Evolutionary conservation across 2,888 invertebrate species (phyloP).

Genomic region (Aspidiotus destructor): DNA sequence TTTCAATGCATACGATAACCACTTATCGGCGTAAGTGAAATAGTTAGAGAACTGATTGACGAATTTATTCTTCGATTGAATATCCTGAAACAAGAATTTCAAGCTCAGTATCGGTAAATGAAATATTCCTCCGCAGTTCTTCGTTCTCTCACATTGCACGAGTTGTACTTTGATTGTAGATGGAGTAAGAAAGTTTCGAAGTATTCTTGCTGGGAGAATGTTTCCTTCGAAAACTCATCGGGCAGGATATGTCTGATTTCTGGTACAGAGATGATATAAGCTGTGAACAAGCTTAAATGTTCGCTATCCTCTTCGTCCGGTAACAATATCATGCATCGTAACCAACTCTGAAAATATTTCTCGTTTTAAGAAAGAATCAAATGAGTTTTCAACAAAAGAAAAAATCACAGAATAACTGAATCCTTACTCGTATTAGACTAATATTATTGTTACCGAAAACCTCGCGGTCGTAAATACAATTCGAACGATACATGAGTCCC

Average conservation of each 20-base stretch:
- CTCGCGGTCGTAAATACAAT: constrained; percentile 10
- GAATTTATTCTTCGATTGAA: constrained; percentile 37
- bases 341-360: constrained; percentile 35
- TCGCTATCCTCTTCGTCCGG: constrained; percentile 25
- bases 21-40: constrained; percentile 38
- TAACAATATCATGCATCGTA: constrained; percentile 35
- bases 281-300: constrained; percentile 35
- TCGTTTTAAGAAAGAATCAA: background rate
- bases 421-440: background rate
- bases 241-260: constrained; percentile 21
- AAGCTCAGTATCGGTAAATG: background rate
- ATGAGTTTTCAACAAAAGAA: background rate
- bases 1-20: constrained; percentile 37
- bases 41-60: constrained; percentile 37
- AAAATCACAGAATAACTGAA: background rate
- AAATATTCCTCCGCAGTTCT: background rate
- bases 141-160: background rate
- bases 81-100: constrained; percentile 36
- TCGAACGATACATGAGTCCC: constrained; percentile 11
- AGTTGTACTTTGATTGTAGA: constrained; percentile 13
- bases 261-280: constrained; percentile 26
- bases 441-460: constrained; percentile 16
- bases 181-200: constrained; percentile 21
- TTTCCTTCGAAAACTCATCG: constrained; percentile 3
- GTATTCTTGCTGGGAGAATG: background rate